Base-by-base conservation (phyloP, 2,113 vertebrate genomes). In the Hymenochirus boettgeri region DNA sequence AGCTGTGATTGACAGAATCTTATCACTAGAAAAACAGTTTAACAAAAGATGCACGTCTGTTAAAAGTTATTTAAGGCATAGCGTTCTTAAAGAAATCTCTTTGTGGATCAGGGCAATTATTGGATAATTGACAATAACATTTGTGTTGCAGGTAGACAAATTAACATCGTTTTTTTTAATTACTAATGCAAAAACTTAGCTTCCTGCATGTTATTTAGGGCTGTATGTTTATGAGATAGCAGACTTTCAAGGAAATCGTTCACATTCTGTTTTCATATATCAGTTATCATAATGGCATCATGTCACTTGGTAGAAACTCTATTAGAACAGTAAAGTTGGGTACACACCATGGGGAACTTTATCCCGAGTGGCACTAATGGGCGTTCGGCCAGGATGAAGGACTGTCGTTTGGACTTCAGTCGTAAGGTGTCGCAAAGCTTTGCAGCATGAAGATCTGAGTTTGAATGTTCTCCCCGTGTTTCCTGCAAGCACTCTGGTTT, bases 1-100 rank as follows among this genome's bases (percentile, higher is more conserved):
- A 67, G n/a, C 71, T 79, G 77, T 85, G 83, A 86, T 54, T 81
- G 86, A 86, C 81, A 87, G 82, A 77, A 81, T 85, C 76, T 83
- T 84, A 86, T 86, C 81, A 82, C 73, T 69, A 71, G 75, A 80
- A 79, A 74, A 74, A 76, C 77, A 80, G 76, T 65, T n/a, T 81
- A 80, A 81, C 72, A 78, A 81, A 86, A 71, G 73, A 51, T 70
- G 75, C 72, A 65, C 70, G 74, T 70, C 75, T 72, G 71, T 67
- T 74, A 81, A 66, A 78, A 69, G 71, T 79, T 80, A 74, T 70
- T 48, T 57, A 70, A 77, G 78, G 71, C 72, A 77, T 77, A 76
- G 75, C 78, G 73, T 79, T 71, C 77, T 75, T 76, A 61, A 27
- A 26, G 7, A 22, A 73, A 77, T 77, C 76, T 74, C 72, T 77